These are phyloP conservation scores for Eumacrocentrus americanus DNA, from an alignment of 2,888 invertebrate genomes.

Conservation along the genomic window DNA sequence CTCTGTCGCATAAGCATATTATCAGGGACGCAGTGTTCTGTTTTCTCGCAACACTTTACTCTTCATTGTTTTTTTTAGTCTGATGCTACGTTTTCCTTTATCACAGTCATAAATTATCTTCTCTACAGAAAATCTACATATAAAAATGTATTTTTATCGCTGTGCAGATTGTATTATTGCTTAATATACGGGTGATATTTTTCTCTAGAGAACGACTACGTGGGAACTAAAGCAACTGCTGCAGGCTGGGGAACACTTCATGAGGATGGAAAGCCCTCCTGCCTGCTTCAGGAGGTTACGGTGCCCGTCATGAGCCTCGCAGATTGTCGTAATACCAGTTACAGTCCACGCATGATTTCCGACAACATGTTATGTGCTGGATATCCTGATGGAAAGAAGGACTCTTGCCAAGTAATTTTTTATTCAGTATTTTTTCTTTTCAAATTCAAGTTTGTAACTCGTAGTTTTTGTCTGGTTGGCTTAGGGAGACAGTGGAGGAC, in stretches of 20 bases:
- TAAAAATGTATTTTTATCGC: neutral
- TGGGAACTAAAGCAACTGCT: constrained; percentile 75
- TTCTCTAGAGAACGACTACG: constrained; percentile 70
- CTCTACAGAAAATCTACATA: neutral
- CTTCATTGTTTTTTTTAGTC: neutral
- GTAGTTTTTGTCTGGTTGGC: no score
- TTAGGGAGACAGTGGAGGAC: constrained; percentile 84
- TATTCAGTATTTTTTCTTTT: neutral
- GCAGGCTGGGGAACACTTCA: constrained; percentile 88
- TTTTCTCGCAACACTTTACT: neutral
- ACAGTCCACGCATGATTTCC: constrained; percentile 82
- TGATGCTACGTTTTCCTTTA: constrained; percentile 1
- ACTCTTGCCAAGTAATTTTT: constrained; percentile 77
- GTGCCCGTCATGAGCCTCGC: constrained; percentile 67
- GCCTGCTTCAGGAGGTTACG: constrained; percentile 82
- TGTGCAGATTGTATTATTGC: constrained; percentile 1
- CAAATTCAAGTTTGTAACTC: no score
- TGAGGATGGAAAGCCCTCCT: constrained; percentile 85
- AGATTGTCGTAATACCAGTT: constrained; percentile 70
- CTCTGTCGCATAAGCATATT: no score
- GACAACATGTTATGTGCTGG: constrained; percentile 90
- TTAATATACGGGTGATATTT: constrained; percentile 25
- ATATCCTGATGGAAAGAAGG: constrained; percentile 75
- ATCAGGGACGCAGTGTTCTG: no score
- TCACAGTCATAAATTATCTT: constrained; percentile 13